Evolutionary conservation across 2,797 vertebrate species (phyloP).

Genomic region (Acrossocheilus wenchowensis): DNA sequence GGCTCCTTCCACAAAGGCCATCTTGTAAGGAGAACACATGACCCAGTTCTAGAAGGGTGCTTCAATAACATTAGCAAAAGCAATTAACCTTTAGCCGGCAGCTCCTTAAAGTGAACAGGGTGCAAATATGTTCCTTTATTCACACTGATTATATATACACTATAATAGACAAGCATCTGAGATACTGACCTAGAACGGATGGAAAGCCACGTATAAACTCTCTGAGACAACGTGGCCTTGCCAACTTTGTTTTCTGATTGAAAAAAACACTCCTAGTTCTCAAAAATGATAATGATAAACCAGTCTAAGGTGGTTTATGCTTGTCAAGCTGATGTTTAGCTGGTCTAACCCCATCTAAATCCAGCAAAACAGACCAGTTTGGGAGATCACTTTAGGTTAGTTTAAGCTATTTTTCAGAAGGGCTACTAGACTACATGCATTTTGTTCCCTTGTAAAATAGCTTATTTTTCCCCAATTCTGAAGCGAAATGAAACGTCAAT

Average conservation of each 20-base stretch:
- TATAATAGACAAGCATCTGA: conserved; percentile 36
- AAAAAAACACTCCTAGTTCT: not conserved
- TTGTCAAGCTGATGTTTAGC: not conserved
- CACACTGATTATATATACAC: conserved; percentile 47
- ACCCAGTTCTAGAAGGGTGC: conserved; percentile 57
- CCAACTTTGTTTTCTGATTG: not conserved
- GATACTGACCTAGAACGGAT: conserved; percentile 11
- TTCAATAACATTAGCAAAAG: conserved; percentile 64
- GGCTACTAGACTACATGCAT: not conserved
- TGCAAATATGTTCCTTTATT: conserved; percentile 43
- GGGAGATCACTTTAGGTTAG: not conserved
- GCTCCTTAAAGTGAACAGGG: conserved; percentile 55
- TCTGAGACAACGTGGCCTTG: not conserved
- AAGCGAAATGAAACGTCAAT: not conserved
- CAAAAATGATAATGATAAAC: not conserved
- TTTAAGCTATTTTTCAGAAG: not conserved
- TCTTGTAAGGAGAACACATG: conserved; percentile 51
- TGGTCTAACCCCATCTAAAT: not conserved
- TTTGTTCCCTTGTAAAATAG: not conserved
- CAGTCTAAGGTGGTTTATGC: not conserved
- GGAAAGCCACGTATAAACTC: conserved; percentile 12
- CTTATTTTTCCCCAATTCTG: not conserved
- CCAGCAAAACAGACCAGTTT: not conserved
- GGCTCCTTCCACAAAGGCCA: conserved; percentile 56
- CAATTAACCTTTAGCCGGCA: conserved; percentile 65